Conservation (phyloP, 2,113 vertebrate species). For the Chlorodrepanis virens region DNA sequence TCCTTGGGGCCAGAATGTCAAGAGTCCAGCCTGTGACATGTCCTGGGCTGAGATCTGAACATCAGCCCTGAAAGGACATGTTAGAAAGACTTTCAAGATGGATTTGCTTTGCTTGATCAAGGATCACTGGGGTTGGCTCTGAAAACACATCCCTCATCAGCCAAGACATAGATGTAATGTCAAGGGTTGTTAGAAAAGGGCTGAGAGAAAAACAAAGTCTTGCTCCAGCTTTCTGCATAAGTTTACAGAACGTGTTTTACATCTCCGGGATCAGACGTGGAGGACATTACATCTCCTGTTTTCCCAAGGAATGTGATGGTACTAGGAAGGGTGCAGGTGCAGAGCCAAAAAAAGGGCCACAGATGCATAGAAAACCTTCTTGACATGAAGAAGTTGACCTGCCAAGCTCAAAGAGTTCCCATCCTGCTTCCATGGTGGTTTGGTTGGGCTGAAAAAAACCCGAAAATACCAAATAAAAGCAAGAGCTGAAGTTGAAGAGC, state of each 20-base stretch:
- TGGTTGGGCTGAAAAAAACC: neutral
- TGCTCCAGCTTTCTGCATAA: neutral
- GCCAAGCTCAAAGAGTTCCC: neutral
- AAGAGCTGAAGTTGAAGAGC: neutral
- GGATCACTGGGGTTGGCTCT: neutral
- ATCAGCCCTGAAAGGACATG: neutral
- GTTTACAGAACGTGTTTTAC: neutral
- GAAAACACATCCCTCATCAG: neutral
- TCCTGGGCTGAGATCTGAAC: neutral
- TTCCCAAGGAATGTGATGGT: neutral
- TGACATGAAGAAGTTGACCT: neutral
- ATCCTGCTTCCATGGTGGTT: neutral
- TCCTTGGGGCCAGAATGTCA: neutral
- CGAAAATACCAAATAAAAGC: neutral
- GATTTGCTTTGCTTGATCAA: neutral
- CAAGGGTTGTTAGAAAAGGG: neutral
- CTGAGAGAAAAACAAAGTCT: neutral
- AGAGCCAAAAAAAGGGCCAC: neutral
- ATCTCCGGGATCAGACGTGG: neutral
- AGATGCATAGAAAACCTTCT: neutral
- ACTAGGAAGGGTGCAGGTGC: neutral
- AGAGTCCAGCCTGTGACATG: neutral
- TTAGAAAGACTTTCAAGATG: accelerated
- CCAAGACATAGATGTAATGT: neutral
- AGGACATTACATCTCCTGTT: neutral